These are phyloP conservation scores for Myiothlypis coronata DNA, from an alignment of 2,797 vertebrate genomes.

Conservation along the genomic window DNA sequence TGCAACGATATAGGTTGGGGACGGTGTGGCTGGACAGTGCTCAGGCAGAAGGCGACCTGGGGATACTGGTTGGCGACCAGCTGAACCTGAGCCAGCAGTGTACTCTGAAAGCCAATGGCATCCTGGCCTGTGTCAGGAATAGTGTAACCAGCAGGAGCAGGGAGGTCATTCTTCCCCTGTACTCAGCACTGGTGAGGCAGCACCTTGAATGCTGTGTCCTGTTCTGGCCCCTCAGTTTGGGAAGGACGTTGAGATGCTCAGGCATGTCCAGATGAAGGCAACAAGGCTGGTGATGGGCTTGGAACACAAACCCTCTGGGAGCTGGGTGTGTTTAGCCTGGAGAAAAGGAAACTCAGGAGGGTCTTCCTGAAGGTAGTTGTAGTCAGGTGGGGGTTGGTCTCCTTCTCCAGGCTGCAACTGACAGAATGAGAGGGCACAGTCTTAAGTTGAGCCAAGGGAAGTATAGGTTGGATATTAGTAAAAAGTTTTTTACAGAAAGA, in stretches of 20 bases:
- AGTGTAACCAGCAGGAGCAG: neutral
- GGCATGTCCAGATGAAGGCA: accelerated
- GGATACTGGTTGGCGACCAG: accelerated
- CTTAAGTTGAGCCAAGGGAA: neutral
- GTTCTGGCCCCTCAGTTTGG: neutral
- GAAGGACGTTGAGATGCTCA: accelerated
- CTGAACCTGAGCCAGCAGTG: neutral
- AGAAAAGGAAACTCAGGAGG: neutral
- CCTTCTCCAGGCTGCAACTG: neutral
- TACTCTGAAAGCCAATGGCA: neutral
- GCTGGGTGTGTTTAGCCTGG: neutral
- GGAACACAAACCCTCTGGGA: neutral
- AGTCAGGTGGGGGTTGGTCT: neutral
- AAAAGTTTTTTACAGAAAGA: neutral
- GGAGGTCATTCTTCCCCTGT: neutral
- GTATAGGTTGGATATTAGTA: neutral
- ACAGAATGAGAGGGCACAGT: accelerated
- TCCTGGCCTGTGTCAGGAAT: neutral
- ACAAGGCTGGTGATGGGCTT: neutral
- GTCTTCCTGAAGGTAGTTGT: accelerated
- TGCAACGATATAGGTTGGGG: accelerated
- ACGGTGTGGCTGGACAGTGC: neutral
- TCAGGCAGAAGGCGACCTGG: neutral
- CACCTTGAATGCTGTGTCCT: neutral
- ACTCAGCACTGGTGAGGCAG: accelerated